phyloP scores from a whole-genome alignment of 2,797 vertebrate species.

The Anguilla anguilla region DNA sequence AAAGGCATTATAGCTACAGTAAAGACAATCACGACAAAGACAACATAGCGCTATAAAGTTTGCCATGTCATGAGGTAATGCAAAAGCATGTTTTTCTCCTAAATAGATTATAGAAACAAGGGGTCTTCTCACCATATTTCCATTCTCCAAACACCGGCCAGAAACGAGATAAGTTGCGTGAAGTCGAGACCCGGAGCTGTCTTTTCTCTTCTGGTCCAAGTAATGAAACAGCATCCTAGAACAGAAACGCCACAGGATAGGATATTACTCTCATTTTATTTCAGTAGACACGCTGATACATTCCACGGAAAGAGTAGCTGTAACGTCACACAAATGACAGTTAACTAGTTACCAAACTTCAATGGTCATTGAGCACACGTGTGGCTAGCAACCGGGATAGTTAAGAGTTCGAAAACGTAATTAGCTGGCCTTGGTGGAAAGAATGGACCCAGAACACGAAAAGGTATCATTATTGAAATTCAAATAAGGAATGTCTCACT shows the following conservation, averaged over 20 bases:
- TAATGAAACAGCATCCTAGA: constrained; percentile 93
- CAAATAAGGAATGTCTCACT: constrained; percentile 75
- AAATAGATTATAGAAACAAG: not conserved
- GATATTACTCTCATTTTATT: not conserved
- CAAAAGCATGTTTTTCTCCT: not conserved
- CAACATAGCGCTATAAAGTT: not conserved
- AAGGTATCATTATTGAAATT: not conserved
- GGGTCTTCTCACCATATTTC: constrained; percentile 73
- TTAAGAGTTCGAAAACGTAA: not conserved
- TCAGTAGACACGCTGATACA: not conserved
- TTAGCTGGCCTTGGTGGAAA: not conserved
- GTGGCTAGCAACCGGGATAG: not conserved
- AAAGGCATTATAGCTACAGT: too few species aligned
- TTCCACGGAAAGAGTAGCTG: not conserved
- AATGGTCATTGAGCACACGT: not conserved
- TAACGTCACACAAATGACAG: not conserved
- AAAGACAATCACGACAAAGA: not conserved
- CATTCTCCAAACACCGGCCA: constrained; percentile 81
- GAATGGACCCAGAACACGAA: not conserved
- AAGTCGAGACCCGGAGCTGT: constrained; percentile 80
- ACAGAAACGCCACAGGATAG: constrained; percentile 12
- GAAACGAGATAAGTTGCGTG: constrained; percentile 92
- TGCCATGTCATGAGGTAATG: not conserved
- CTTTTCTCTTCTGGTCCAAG: constrained; percentile 88
- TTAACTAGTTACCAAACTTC: not conserved